phyloP scores from a whole-genome alignment of 2,113 vertebrate genomes.

The Lontra canadensis region DNA sequence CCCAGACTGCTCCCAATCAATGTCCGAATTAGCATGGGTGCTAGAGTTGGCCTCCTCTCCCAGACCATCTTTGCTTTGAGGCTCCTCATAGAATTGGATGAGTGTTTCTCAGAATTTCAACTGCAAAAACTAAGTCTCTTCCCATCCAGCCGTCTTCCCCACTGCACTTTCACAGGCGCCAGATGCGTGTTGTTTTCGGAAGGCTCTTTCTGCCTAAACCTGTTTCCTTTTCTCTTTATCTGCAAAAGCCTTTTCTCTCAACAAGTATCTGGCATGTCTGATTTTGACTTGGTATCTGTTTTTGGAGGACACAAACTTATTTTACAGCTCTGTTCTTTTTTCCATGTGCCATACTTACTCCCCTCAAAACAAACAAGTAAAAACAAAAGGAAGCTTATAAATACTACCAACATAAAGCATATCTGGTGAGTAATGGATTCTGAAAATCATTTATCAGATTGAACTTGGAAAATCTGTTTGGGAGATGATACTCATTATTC shows the following conservation, averaged over 20 bases:
- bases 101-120: neutral
- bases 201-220: neutral
- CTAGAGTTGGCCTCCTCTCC: neutral
- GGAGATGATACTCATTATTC: neutral
- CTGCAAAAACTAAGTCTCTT: neutral
- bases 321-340: neutral
- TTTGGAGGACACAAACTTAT: neutral
- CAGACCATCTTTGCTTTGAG: neutral
- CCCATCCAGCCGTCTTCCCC: neutral
- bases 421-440: neutral
- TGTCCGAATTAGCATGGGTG: neutral
- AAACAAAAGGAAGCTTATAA: neutral
- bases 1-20: neutral
- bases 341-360: neutral
- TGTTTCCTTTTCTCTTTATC: neutral
- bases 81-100: neutral
- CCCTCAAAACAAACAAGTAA: neutral
- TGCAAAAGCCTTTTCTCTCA: neutral
- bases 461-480: neutral
- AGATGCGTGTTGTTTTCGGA: rapidly evolving
- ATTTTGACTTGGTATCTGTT: neutral
- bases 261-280: neutral
- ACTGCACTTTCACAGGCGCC: neutral
- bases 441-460: neutral
- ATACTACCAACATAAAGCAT: neutral